These are phyloP conservation scores for Cebus imitator DNA, from an alignment of 2,113 vertebrate genomes.

Conservation along the genomic window DNA sequence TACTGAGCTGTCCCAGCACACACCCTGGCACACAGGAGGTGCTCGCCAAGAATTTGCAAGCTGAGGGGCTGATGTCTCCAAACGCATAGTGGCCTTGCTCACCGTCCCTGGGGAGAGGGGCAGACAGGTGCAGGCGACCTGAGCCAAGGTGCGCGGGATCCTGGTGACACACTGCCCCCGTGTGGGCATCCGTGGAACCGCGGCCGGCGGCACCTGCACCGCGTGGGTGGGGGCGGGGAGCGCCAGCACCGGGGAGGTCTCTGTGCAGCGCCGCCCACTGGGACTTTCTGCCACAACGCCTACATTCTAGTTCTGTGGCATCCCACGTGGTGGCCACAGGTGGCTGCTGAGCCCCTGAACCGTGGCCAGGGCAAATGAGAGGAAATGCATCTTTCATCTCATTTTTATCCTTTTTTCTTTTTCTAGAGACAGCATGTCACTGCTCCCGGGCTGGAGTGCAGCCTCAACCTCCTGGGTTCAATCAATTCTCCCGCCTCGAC, in stretches of 20 bases:
- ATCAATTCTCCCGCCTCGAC: neutral
- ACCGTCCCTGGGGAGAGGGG: neutral
- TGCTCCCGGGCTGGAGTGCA: neutral
- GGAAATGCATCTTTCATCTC: neutral
- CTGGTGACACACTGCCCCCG: slow-evolving; percentile 16
- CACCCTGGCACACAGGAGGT: neutral
- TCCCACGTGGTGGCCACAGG: neutral
- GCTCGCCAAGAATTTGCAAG: neutral
- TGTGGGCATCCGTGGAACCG: neutral
- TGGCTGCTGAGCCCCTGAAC: neutral
- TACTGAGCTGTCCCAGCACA: neutral
- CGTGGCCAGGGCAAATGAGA: neutral
- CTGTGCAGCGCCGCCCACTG: accelerated
- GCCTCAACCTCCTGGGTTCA: neutral
- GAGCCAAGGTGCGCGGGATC: neutral
- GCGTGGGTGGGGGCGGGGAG: no score
- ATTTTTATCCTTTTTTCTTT: neutral
- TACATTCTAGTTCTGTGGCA: neutral
- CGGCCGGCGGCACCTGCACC: neutral
- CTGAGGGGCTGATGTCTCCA: accelerated
- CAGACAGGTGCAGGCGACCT: neutral
- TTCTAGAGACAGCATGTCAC: neutral
- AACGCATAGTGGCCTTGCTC: neutral
- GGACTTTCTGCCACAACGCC: neutral
- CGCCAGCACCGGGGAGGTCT: neutral